Evolutionary conservation across 2,113 vertebrate genomes (phyloP), one percentile per base, ranked within the genome.

Genomic region (Crypturellus undulatus): DNA sequence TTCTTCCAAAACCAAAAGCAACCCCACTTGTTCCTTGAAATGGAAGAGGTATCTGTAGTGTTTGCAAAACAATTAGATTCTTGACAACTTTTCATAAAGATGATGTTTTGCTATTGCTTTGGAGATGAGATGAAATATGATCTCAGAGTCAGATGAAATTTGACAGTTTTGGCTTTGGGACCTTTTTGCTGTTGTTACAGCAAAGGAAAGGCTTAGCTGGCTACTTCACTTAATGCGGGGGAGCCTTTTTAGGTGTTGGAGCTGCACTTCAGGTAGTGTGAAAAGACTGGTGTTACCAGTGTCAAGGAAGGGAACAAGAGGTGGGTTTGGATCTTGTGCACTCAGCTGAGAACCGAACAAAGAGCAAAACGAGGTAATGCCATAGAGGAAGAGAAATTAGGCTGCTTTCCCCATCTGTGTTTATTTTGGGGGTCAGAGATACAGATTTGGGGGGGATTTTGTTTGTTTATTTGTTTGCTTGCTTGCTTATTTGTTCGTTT

Each of bases 1-100:
- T 92, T 86, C 87, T 97, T 94, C 97, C 92, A 82, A 87, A 77
- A 79, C 83, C 84, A 69, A 96, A 92, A 95, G 84, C 77, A 91
- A 68, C 79, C 26, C 45, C 34, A 34, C 91, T 96, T 73, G 9
- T 92, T 95, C 80, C 92, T 93, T 76, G 92, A 69, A 96, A 95
- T 68, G 81, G 73, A 95, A 96, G 89, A 87, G 93, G 18, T 90
- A 93, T 90, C 90, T 24, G 16, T 32, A 59, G 40, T 65, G 83
- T 91, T 94, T 80, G 76, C 65, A 62, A 93, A 96, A 93, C 92
- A 84, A 68, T 80, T n/a, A 7, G 51, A 80, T 80, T 71, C 82
- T 28, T 68, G 84, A 83, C 93, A 56, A 32, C 72, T 93, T 88
- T 63, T 87, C 60, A 18, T 63, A 73, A 51, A 9, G 4, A 10